Conservation (phyloP, 2,888 invertebrate species). For the Prosapia bicincta region DNA sequence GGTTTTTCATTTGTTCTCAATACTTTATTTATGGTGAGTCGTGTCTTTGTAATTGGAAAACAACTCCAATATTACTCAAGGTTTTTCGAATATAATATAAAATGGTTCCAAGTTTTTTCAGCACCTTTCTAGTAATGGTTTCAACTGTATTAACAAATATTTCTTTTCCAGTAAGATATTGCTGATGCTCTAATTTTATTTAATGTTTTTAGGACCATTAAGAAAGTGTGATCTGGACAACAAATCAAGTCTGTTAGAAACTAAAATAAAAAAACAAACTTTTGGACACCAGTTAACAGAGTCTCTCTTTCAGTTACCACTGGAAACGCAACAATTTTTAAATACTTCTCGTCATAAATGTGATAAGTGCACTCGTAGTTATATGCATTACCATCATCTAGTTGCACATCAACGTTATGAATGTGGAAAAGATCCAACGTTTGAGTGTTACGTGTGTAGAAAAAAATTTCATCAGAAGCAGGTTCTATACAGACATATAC, state of each 20-base stretch:
- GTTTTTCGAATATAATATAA: too few relatives aligned
- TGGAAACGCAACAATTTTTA: background rate
- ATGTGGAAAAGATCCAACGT: slow-evolving; percentile 38
- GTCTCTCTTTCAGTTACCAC: background rate
- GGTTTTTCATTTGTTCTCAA: too few relatives aligned
- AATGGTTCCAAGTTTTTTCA: too few relatives aligned
- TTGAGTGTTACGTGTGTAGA: slow-evolving; percentile 35
- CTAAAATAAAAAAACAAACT: background rate
- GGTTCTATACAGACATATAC: slow-evolving; percentile 23
- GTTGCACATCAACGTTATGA: slow-evolving; percentile 36
- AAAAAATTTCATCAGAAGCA: slow-evolving; percentile 33
- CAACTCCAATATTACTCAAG: too few relatives aligned
- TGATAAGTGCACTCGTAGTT: slow-evolving; percentile 30
- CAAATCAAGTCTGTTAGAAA: background rate
- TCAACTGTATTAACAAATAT: too few relatives aligned
- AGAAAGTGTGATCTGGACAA: background rate
- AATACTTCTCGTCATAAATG: slow-evolving; percentile 1
- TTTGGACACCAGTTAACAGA: background rate
- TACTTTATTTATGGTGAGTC: too few relatives aligned
- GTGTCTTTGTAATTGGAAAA: too few relatives aligned
- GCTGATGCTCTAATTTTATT: too few relatives aligned
- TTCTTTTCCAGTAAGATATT: too few relatives aligned
- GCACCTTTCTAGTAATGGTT: too few relatives aligned
- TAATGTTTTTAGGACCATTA: background rate
- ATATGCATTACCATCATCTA: slow-evolving; percentile 34